A percentile compares a stretch with the other conserved stretches of the same genome.
phyloP scores from a whole-genome alignment of 2,888 invertebrate genomes.

The Sphaeridia pumilis region DNA sequence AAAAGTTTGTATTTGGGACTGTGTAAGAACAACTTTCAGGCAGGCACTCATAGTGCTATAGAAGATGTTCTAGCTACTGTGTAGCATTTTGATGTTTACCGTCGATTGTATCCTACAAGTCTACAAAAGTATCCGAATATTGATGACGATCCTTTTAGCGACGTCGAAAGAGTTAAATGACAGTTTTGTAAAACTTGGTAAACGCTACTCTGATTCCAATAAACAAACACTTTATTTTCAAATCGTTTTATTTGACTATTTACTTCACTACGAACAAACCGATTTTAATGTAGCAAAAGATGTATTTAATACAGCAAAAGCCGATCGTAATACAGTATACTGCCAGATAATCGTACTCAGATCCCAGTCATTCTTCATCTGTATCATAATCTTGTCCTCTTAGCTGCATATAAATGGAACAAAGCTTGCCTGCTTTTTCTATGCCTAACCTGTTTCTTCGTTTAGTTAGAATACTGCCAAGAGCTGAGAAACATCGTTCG shows the following conservation, averaged over 20 bases:
- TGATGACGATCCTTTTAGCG: too few species aligned
- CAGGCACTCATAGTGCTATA: background rate
- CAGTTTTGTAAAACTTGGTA: too few species aligned
- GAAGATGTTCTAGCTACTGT: background rate
- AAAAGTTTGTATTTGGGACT: too few species aligned
- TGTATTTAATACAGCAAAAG: too few species aligned
- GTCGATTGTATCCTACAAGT: background rate
- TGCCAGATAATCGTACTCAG: background rate
- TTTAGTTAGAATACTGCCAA: background rate
- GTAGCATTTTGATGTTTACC: background rate
- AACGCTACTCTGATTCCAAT: too few species aligned
- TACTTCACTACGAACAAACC: background rate
- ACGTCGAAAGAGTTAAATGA: too few species aligned
- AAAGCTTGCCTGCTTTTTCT: background rate
- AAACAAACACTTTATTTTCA: too few species aligned
- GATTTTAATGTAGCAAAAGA: background rate
- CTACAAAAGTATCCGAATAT: too few species aligned
- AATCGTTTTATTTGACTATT: too few species aligned
- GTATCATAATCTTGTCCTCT: background rate
- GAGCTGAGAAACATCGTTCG: background rate
- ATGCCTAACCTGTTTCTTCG: background rate
- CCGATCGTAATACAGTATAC: too few species aligned
- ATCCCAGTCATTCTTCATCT: background rate
- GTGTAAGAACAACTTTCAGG: background rate
- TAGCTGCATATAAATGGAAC: background rate